Conservation (phyloP, 2,888 invertebrate genomes). For the Aspidiotus rigidus region DNA sequence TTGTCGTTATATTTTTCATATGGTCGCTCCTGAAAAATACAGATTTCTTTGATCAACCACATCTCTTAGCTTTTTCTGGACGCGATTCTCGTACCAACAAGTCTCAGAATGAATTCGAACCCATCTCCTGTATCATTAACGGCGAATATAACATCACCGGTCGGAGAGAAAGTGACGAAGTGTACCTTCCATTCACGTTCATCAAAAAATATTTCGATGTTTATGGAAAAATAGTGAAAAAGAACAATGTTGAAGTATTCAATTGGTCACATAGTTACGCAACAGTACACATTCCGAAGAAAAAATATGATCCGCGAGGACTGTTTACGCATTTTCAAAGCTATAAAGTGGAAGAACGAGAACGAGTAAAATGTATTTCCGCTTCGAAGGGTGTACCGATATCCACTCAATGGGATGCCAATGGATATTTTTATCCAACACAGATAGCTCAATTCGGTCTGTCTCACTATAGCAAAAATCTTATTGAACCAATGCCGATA, state of each 20-base stretch:
- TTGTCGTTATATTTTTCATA: conserved; percentile 12
- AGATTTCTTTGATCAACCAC: conserved; percentile 18
- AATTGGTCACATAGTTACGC: conserved; percentile 94
- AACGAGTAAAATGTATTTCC: conserved; percentile 91
- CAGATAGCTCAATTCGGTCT: conserved; percentile 97
- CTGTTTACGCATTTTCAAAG: conserved; percentile 95
- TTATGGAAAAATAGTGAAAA: conserved; percentile 70
- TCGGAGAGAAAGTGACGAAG: conserved; percentile 70
- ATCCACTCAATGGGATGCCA: conserved; percentile 93
- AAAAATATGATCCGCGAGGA: conserved; percentile 78
- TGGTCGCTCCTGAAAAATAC: conserved; percentile 18
- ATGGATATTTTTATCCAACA: conserved; percentile 94
- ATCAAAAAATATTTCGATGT: conserved; percentile 88
- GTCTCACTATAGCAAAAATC: conserved; percentile 91
- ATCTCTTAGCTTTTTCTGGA: conserved; percentile 11
- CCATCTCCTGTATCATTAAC: conserved; percentile 81
- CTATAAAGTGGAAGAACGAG: conserved; percentile 93
- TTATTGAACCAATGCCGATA: conserved; percentile 74
- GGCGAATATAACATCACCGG: conserved; percentile 72
- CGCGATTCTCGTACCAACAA: conserved; percentile 1
- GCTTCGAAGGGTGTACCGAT: conserved; percentile 88
- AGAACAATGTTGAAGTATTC: conserved; percentile 68
- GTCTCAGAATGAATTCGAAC: conserved; percentile 43
- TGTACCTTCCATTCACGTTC: conserved; percentile 86
- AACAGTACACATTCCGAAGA: conserved; percentile 78